A percentile compares a stretch with the other conserved stretches of the same genome.
Evolutionary conservation across 2,113 vertebrate species (phyloP).

Genomic region (Colossoma macropomum): DNA sequence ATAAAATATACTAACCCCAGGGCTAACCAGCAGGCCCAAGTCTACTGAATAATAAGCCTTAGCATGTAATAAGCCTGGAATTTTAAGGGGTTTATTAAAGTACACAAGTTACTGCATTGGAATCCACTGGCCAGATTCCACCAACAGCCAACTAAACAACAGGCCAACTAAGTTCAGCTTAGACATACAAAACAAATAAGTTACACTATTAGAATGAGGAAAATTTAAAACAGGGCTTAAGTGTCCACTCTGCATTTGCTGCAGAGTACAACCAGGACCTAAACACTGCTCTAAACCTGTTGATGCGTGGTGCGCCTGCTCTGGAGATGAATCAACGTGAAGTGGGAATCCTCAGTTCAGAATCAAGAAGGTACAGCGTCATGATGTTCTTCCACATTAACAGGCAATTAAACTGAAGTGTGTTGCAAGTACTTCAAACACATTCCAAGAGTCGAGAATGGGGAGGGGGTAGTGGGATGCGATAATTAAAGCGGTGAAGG

Average conservation of each 20-base stretch:
- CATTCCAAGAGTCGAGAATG: constrained; percentile 51
- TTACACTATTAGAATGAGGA: not conserved
- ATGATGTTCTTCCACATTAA: constrained; percentile 62
- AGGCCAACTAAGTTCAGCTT: not conserved
- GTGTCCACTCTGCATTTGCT: constrained; percentile 15
- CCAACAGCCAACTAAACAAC: not conserved
- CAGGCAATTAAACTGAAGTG: constrained; percentile 70
- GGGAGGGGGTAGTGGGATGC: constrained; percentile 54
- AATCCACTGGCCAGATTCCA: not conserved
- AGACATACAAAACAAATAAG: not conserved
- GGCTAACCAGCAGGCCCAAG: too few relatives aligned
- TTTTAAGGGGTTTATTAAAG: too few relatives aligned
- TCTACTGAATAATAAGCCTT: too few relatives aligned
- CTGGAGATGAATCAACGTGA: constrained; percentile 24
- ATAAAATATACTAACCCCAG: too few relatives aligned
- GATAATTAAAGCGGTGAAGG: constrained; percentile 50
- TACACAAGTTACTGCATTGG: not conserved
- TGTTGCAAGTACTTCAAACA: constrained; percentile 59
- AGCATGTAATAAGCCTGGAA: too few relatives aligned
- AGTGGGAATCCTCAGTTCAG: constrained; percentile 26
- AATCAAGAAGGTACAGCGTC: constrained; percentile 52
- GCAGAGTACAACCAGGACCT: constrained; percentile 1
- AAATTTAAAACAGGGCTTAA: not conserved
- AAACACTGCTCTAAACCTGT: constrained; percentile 16
- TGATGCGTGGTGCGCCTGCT: constrained; percentile 2